A percentile compares a stretch with the other conserved stretches of the same genome.
These are phyloP conservation scores for Rhynchomys soricoides DNA, from an alignment of 2,113 vertebrate genomes.

Conservation along the genomic window DNA sequence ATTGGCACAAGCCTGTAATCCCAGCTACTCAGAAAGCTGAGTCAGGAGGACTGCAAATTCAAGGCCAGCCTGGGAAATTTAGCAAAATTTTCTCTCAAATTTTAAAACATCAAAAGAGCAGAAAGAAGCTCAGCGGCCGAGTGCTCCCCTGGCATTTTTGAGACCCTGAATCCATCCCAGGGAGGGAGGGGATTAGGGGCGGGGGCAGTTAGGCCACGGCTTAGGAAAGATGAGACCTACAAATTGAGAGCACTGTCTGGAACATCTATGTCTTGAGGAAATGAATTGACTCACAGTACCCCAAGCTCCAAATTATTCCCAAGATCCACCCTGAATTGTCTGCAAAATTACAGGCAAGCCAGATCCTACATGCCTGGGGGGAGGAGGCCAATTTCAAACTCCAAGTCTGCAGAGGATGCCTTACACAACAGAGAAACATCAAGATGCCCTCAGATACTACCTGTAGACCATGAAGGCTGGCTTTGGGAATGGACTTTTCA, in stretches of 20 bases:
- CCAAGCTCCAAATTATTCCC: neutral
- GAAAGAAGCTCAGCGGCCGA: fast-evolving
- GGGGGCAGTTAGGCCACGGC: neutral
- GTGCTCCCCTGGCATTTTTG: neutral
- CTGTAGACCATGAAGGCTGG: neutral
- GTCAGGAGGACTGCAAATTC: neutral
- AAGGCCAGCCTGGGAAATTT: neutral
- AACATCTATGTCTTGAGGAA: neutral
- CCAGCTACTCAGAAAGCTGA: no score
- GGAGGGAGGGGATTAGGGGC: no score
- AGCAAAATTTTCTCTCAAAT: neutral
- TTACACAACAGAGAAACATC: neutral
- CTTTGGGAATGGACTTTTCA: neutral
- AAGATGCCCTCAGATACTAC: neutral
- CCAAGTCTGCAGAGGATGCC: neutral
- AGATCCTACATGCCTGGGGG: neutral
- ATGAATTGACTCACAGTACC: neutral
- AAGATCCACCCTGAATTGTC: neutral
- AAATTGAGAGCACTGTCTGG: neutral
- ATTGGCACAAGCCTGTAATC: neutral
- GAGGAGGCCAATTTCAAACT: neutral
- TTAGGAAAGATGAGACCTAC: neutral
- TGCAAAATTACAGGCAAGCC: neutral
- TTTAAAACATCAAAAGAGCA: neutral
- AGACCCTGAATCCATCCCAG: neutral